These are phyloP conservation scores for Drosophila leontia DNA, from an alignment of 1,140 invertebrate species.

Conservation along the genomic window DNA sequence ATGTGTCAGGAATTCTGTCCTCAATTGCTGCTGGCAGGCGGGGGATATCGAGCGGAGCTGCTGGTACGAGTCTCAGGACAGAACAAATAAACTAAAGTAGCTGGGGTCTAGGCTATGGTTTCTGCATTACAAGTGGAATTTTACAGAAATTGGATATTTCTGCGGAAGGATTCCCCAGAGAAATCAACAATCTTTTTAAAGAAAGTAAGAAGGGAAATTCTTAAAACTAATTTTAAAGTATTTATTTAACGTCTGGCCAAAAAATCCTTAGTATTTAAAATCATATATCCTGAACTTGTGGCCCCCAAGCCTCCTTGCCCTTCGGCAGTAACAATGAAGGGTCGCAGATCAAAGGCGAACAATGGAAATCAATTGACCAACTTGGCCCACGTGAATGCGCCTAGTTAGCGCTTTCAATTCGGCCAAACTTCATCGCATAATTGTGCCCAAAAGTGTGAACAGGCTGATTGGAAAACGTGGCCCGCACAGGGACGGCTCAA, in stretches of 20 bases:
- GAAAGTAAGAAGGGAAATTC: too few species aligned
- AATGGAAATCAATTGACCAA: conserved; percentile 56
- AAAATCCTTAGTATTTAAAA: background rate
- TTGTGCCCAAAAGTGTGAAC: conserved; percentile 35
- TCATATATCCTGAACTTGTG: background rate
- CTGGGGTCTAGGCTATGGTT: conserved; percentile 22
- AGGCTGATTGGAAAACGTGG: conserved; percentile 23
- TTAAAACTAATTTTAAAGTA: background rate
- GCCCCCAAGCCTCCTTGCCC: conserved; percentile 1
- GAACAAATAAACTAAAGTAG: conserved; percentile 50
- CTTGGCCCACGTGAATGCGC: conserved; percentile 49
- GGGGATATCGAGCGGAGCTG: background rate
- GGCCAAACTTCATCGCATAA: conserved; percentile 37
- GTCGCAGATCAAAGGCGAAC: conserved; percentile 35
- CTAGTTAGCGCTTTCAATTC: conserved; percentile 62
- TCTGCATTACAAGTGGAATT: conserved; percentile 32
- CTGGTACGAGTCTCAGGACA: background rate
- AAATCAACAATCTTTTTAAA: background rate
- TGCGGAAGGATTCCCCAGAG: background rate
- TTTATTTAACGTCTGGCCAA: background rate
- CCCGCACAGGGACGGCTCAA: conserved; percentile 5
- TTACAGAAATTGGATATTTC: conserved; percentile 9
- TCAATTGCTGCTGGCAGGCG: conserved; percentile 38
- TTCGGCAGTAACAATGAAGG: conserved; percentile 16
- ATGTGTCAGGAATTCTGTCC: conserved; percentile 56